phyloP scores from a whole-genome alignment of 1,140 invertebrate genomes.

The Venturia canescens region DNA sequence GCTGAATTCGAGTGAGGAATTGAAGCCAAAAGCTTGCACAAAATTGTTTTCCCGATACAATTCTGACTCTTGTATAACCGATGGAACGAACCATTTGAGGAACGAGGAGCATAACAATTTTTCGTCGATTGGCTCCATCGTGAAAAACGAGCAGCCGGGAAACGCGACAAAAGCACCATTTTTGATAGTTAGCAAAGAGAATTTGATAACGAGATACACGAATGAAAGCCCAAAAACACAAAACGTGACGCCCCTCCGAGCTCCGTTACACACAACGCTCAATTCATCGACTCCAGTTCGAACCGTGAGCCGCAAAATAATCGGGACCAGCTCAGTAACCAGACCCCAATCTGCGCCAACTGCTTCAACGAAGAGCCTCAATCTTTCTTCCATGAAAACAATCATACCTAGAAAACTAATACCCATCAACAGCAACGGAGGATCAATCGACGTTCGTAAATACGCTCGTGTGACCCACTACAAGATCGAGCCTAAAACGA shows the following conservation, averaged over 20 bases:
- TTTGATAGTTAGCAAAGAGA: constrained; percentile 57
- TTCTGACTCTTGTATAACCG: constrained; percentile 57
- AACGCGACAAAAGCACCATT: constrained; percentile 13
- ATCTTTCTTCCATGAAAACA: neutral
- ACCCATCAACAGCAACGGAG: neutral
- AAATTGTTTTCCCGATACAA: constrained; percentile 59
- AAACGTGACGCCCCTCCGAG: neutral
- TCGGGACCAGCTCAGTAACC: neutral
- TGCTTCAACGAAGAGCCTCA: neutral
- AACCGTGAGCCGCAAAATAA: neutral
- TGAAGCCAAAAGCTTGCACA: constrained; percentile 60
- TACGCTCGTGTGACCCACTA: constrained; percentile 29
- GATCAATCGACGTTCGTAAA: neutral
- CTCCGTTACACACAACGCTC: neutral
- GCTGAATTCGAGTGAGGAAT: constrained; percentile 57
- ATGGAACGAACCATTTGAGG: constrained; percentile 8
- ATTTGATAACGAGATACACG: constrained; percentile 51
- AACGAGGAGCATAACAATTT: neutral
- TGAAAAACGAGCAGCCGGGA: neutral
- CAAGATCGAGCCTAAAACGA: constrained; percentile 45
- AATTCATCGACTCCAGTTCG: neutral
- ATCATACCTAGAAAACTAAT: constrained; percentile 28
- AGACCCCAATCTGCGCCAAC: neutral
- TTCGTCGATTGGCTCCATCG: neutral
- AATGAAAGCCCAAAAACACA: constrained; percentile 33